Conservation (phyloP, 2,797 vertebrate genomes). For the Anniella stebbinsi region DNA sequence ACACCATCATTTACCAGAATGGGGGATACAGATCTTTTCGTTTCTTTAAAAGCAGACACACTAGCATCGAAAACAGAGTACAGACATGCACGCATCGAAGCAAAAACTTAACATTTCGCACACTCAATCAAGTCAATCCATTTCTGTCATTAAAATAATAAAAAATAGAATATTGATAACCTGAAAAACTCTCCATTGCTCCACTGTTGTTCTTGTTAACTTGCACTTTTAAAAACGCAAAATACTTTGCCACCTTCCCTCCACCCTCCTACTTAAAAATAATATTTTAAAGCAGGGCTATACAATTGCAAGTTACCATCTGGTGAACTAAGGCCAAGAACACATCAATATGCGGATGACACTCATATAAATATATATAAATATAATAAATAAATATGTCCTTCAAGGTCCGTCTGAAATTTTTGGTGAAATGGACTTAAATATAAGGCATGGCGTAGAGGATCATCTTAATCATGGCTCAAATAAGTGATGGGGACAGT, state of each 20-base stretch:
- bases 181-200: not conserved
- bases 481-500: not conserved
- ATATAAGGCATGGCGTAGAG: not conserved
- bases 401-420: not conserved
- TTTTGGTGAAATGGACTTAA: not conserved
- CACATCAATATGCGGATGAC: too few species aligned
- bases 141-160: not conserved
- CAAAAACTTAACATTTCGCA: not conserved
- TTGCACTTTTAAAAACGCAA: not conserved
- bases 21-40: slow-evolving; percentile 3
- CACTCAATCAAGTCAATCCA: rapidly evolving
- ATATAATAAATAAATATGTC: not conserved
- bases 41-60: not conserved
- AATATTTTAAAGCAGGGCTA: not conserved
- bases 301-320: not conserved
- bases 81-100: not conserved
- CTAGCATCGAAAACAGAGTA: not conserved
- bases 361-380: too few species aligned
- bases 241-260: not conserved
- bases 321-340: not conserved
- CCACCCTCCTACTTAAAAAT: too few species aligned
- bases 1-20: slow-evolving; percentile 28
- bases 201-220: not conserved
- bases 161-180: not conserved
- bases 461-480: not conserved